Evolutionary conservation across 2,113 vertebrate species (phyloP), one percentile per base, ranked within the genome.

Genomic region (Cygnus atratus): DNA sequence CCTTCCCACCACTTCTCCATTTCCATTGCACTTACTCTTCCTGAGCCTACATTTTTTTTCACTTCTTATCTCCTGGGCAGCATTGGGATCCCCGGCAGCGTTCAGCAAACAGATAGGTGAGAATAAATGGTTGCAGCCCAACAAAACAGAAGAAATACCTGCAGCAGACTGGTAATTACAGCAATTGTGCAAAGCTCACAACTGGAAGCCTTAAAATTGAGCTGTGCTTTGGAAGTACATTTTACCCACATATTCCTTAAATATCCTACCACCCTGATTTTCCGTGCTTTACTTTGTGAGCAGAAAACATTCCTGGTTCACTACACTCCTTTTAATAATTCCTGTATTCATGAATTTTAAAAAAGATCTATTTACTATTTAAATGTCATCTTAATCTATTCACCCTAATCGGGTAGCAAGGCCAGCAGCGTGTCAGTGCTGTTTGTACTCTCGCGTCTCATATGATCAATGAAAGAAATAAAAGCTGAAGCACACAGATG

Each of bases 401-500:
- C 55, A 52, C 90, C 71, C 81, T 80, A 18, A 43, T 11, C 33
- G 35, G 85, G 81, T 31, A 68, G 17, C 0, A 0, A 59, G 68
- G 90, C 54, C 39, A 72, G 88, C 74, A 58, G 76, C 2, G 65
- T 4, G 14, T 59, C 75, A 22, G 48, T 14, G 67, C 67, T 7
- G 1, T 39, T 85, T 35, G 65, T 29, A 26, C 33, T 31, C 75
- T 59, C 35, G 4, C 5, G 44, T 87, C 91, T 88, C 77, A n/a
- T 48, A 72, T 57, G 77, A 73, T 80, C 54, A 46, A 84, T 43
- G 63, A 90, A 77, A 57, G 82, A 80, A 68, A 77, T 59, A 66
- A 82, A 88, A 62, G 37, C 65, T 87, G 74, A 68, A 83, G 81
- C 58, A 57, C 90, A 65, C 87, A 95, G 87, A 68, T 61, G 82